Evolutionary conservation across 2,888 invertebrate genomes (phyloP), one percentile per base, ranked within the genome.

Genomic region (Eupithecia abbreviata): DNA sequence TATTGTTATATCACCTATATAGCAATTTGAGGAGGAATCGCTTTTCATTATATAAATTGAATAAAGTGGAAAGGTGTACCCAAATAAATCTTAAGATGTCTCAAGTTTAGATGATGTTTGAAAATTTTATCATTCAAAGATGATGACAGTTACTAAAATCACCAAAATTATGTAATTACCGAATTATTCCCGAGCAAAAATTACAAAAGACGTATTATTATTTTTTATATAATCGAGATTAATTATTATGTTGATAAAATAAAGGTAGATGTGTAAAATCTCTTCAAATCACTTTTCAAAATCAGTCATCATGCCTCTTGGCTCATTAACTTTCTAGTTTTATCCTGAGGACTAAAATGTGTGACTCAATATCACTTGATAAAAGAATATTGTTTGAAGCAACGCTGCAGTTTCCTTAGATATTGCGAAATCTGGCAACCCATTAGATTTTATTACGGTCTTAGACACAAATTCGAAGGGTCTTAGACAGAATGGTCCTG

Each of bases 371-470:
- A 18, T 18, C 18, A 58, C 3, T 18, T 58, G 3, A 3, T 10
- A 2, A 30, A 42, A 42, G 13, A 42, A 66, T 7, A 66, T 42
- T 42, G 42, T 42, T 66, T 66, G 41, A 58, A 45, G 45, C 43
- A 2, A 49, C 43, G 66, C n/a, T 55, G 74, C 74, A 74, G 47
- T 70, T 62, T 69, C 67, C 65, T 13, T 47, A 51, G 51, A 62
- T 45, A 70, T 18, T 42, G 42, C 49, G 30, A 73, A 77, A 75
- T 73, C 70, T 70, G 71, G 67, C 68, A 71, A 66, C 51, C 68
- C 78, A 55, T 75, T 78, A 41, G 18, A 62, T 73, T 78, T 78
- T 78, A 78, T 78, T 73, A 78, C 78, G 78, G 73, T 78, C 73
- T 73, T 51, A 78, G 77, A 72, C 66, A 72, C 72, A 74, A 77